Conservation (phyloP, 1,140 invertebrate genomes). For the Ostrea edulis region DNA sequence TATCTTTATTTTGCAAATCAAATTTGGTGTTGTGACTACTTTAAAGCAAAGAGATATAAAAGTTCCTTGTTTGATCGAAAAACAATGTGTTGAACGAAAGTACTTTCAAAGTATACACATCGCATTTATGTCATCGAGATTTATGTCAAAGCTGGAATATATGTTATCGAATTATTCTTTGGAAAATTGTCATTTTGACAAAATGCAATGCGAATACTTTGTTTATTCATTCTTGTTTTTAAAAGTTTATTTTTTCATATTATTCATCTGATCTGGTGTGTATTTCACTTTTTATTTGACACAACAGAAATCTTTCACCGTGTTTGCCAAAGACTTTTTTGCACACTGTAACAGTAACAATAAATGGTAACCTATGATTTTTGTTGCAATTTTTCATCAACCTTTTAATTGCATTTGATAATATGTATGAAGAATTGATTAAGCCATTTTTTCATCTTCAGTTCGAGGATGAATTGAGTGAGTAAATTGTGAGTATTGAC, state of each 20-base stretch:
- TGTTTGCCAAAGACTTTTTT: neutral
- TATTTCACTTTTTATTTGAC: constrained; percentile 1
- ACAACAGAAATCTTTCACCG: neutral
- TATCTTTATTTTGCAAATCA: too few relatives aligned
- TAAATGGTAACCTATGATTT: neutral
- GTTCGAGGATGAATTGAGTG: constrained; percentile 11
- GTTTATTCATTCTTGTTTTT: neutral
- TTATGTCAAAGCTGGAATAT: too few relatives aligned
- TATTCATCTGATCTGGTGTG: neutral
- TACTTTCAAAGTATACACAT: too few relatives aligned
- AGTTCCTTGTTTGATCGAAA: too few relatives aligned
- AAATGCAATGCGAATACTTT: too few relatives aligned
- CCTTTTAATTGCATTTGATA: neutral
- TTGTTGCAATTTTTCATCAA: neutral
- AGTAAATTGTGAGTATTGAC: neutral
- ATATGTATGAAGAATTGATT: neutral
- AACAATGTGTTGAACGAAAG: too few relatives aligned
- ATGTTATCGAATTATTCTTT: too few relatives aligned
- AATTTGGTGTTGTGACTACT: too few relatives aligned
- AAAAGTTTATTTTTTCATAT: neutral
- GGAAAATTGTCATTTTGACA: too few relatives aligned
- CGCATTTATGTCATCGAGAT: too few relatives aligned
- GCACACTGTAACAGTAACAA: neutral
- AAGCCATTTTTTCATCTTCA: neutral
- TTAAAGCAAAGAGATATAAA: too few relatives aligned